Percentiles rank a stretch among this genome's conserved stretches.
phyloP scores from a whole-genome alignment of 2,113 vertebrate species.

The Astur gentilis region DNA sequence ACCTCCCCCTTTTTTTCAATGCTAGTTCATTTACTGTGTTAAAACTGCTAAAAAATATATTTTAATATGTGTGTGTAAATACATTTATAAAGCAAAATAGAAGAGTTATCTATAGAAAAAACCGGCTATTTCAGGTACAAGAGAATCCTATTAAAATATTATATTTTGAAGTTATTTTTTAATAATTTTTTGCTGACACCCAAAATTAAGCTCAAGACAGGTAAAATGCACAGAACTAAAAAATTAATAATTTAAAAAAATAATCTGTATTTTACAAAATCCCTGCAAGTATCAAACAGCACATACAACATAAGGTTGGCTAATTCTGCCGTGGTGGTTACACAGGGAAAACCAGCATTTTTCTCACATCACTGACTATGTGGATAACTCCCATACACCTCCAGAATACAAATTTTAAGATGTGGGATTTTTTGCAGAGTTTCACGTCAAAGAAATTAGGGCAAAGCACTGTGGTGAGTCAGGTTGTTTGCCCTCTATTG shows the following conservation, averaged over 20 bases:
- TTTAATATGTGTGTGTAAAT: not conserved
- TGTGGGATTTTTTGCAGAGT: not conserved
- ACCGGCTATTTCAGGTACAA: not conserved
- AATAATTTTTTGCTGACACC: not conserved
- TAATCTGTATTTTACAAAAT: not conserved
- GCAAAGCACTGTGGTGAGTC: not conserved
- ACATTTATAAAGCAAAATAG: not conserved
- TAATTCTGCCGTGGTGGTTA: not conserved
- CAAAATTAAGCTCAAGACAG: not conserved
- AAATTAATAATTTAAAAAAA: not conserved
- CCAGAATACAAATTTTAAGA: not conserved
- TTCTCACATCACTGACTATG: not conserved
- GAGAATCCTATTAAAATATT: not conserved
- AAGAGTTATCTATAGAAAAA: not conserved
- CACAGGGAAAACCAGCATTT: not conserved
- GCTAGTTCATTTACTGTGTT: not conserved
- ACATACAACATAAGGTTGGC: accelerated
- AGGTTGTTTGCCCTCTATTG: not conserved
- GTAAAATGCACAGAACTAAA: not conserved
- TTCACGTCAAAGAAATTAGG: not conserved
- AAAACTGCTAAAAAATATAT: not conserved
- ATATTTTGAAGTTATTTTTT: not conserved
- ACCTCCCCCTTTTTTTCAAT: not conserved
- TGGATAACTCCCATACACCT: not conserved
- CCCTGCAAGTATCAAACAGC: not conserved